Base-by-base conservation (phyloP, 92 coral and sea anemone species). In the Pocillopora meandrina region DNA sequence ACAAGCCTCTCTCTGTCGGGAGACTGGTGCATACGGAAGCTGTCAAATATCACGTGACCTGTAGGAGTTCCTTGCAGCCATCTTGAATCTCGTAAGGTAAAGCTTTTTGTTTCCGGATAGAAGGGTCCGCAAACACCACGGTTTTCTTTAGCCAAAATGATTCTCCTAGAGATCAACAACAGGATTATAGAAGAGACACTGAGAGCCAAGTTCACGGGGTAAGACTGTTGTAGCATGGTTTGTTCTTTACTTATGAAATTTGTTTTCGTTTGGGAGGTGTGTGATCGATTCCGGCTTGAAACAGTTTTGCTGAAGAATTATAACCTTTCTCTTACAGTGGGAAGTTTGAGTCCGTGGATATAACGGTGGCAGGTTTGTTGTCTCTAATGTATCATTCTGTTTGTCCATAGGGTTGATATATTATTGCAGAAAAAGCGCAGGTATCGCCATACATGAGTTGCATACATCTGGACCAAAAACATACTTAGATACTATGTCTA, bases 291-390 rank as follows among this genome's bases (percentile, higher is more conserved):
- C 2, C 10, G 11, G 56, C 13, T 34, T 69, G 0, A 2, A 9
- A 0, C 11, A 57, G 17, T 26, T 56, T 79, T 42, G 61, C 61
- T 70, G 33, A 68, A 26, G 56, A 21, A 31, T 9, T 21, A 7
- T 60, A 20, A 23, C 62, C 77, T 79, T 80, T 59, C 47, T 89
- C 74, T 77, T 81, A 57, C 74, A 96, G 99, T 58, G 99, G 92
- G 77, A 96, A 96, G 91, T 92, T 94, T 71, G 99, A 96, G 93
- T 92, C 95, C 34, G 98, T 92, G 59, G 98, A 96, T 76, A 86
- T 96, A 34, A 96, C 98, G 36, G 87, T 96, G 74, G 98, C 99
- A 91, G 99, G 99, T 96, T 57, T 62, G 96, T 90, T 56, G 0
- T 20, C 52, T 20, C 33, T 76, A 61, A 47, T 52, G 14, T 18